Percentiles rank a stretch among this genome's conserved stretches.
Evolutionary conservation across 2,888 invertebrate species (phyloP).

Genomic region (Spisula solida): DNA sequence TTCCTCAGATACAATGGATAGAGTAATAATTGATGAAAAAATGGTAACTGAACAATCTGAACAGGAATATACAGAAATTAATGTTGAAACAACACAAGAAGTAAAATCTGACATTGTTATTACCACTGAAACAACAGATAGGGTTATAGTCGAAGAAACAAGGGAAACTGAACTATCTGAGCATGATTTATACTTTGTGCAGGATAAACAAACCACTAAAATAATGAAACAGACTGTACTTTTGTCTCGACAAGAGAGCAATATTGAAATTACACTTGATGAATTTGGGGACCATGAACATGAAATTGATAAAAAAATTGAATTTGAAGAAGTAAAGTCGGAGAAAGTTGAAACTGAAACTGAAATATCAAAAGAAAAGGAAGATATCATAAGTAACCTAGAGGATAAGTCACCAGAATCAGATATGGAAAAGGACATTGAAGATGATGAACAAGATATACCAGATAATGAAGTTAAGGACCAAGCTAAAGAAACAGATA

Average conservation of each 20-base stretch:
- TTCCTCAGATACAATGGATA: no score
- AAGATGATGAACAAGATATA: conserved; percentile 37
- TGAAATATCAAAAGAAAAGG: background rate
- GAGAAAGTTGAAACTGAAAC: conserved; percentile 12
- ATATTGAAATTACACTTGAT: conserved; percentile 70
- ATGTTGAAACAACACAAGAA: background rate
- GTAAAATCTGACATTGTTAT: background rate
- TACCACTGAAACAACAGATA: conserved; percentile 18
- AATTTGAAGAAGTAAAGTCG: background rate
- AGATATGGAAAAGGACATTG: conserved; percentile 42
- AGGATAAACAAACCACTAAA: conserved; percentile 39
- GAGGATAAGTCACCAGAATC: background rate
- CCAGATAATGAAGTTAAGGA: background rate
- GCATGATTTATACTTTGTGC: conserved; percentile 48
- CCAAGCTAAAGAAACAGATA: conserved; percentile 26
- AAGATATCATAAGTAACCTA: background rate
- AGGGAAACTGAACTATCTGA: conserved; percentile 33
- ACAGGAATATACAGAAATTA: no score
- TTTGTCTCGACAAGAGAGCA: conserved; percentile 69
- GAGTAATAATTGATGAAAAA: no score
- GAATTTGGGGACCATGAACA: conserved; percentile 64
- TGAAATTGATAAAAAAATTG: conserved; percentile 35
- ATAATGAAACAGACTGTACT: conserved; percentile 62
- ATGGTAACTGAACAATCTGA: no score
- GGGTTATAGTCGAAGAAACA: conserved; percentile 9